A percentile compares a stretch with the other conserved stretches of the same genome.
These are phyloP conservation scores for Harpalus rufipes DNA, from an alignment of 2,888 invertebrate species.

Conservation along the genomic window DNA sequence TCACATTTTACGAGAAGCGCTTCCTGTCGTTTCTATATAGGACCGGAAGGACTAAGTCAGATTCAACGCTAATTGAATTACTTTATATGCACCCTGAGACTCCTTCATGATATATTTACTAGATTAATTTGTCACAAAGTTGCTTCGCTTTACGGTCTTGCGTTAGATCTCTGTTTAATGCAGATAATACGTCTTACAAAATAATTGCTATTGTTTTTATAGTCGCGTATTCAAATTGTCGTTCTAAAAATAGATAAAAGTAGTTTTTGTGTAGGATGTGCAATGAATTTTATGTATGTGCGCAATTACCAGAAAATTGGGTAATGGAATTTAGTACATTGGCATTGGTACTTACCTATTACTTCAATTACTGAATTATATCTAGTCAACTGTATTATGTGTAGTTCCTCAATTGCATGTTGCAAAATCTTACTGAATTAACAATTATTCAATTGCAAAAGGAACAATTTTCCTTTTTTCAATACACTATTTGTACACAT, in stretches of 20 bases:
- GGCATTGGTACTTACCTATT: background rate
- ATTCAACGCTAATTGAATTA: slow-evolving; percentile 12
- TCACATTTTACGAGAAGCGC: slow-evolving; percentile 51
- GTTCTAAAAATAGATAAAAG: background rate
- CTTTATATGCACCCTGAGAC: slow-evolving; percentile 14
- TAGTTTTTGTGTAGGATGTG: background rate
- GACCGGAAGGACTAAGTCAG: slow-evolving; percentile 50
- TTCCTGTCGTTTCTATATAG: slow-evolving; percentile 47
- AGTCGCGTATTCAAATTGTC: background rate
- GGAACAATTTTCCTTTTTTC: no score
- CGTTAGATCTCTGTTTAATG: background rate
- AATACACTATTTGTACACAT: no score
- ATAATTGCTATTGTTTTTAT: slow-evolving; percentile 3
- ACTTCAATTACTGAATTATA: background rate
- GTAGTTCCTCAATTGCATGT: background rate
- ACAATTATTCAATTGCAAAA: background rate
- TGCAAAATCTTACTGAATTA: background rate
- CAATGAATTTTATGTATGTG: background rate
- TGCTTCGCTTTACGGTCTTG: background rate
- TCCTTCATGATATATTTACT: slow-evolving; percentile 6
- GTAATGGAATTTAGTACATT: background rate
- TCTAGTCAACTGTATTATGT: background rate
- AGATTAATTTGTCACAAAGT: background rate
- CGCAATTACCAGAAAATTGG: slow-evolving; percentile 2
- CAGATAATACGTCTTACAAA: background rate